Evolutionary conservation across 2,797 vertebrate genomes (phyloP), one percentile per base, ranked within the genome.

Genomic region (Tauraco hartlaubi): DNA sequence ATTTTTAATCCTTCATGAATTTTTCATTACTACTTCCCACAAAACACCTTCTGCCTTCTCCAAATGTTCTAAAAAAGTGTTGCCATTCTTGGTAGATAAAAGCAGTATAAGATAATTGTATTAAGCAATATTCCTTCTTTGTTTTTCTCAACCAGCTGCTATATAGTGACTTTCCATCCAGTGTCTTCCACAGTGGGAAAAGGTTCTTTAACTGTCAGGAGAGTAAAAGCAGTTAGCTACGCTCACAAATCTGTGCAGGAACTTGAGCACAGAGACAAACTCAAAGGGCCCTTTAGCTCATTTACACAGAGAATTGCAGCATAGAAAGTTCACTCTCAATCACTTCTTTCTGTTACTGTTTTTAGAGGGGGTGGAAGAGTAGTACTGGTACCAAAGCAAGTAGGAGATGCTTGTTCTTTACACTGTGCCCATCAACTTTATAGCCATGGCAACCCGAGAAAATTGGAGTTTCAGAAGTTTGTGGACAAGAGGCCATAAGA

Each of bases 11-110:
- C 92, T 92, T 96, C 96, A 90, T 97, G 93, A 97, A 97, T 97
- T 96, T 97, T 97, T 97, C 97, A 96, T 97, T 96, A 96, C 92
- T 94, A 95, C 94, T 97, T 97, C 97, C 97, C 95, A 97, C 97
- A 96, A 96, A 97, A 96, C 95, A 95, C 96, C 97, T 97, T 96
- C 97, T 97, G 97, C 93, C 83, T 97, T 97, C 95, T 97, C 96
- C 97, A 97, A 97, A 97, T 97, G 96, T 97, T 97, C 96, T 89
- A 89, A 91, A 94, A 94, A 96, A 94, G 88, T 74, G 48, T 87
- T 97, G 92, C 93, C 89, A 85, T 92, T 93, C 90, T 93, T 77
- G 87, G 80, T 91, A 72, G 85, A 90, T 96, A 86, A 95, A 92
- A 92, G 79, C 77, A 91, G 49, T 83, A 92, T 91, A 84, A 93